phyloP scores from a whole-genome alignment of 2,797 vertebrate genomes.

The Pseudochirops cupreus region DNA sequence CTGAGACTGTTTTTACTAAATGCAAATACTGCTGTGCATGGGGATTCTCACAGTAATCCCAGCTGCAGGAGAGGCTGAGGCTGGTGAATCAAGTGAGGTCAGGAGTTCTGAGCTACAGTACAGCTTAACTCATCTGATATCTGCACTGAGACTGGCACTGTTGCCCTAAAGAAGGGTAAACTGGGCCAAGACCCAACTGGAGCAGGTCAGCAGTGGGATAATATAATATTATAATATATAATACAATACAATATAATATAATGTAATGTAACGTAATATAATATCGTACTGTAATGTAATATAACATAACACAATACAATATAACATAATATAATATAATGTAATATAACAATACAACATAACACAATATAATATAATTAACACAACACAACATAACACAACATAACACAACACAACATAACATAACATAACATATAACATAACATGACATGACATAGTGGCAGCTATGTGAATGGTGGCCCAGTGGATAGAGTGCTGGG shows the following conservation, averaged over 20 bases:
- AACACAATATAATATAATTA: too few species aligned
- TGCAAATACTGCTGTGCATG: neutral
- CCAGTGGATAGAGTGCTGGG: neutral
- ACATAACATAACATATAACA: too few species aligned
- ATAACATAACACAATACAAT: neutral
- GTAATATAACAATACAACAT: too few species aligned
- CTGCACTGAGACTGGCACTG: neutral
- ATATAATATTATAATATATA: too few species aligned
- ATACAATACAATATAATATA: too few species aligned
- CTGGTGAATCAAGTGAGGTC: too few species aligned
- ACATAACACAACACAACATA: too few species aligned
- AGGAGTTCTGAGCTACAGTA: neutral
- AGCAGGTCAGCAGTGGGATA: neutral
- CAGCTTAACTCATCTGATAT: neutral
- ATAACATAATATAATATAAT: too few species aligned
- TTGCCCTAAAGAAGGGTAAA: neutral
- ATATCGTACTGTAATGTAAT: neutral
- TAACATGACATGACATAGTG: neutral
- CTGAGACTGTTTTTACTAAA: neutral
- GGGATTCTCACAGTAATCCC: neutral
- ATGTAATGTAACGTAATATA: neutral
- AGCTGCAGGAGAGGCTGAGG: neutral
- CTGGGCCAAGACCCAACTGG: neutral
- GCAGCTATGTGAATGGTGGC: neutral
- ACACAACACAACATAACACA: too few species aligned